Evolutionary conservation across 2,888 invertebrate species (phyloP).

Genomic region (Euclidia mi): DNA sequence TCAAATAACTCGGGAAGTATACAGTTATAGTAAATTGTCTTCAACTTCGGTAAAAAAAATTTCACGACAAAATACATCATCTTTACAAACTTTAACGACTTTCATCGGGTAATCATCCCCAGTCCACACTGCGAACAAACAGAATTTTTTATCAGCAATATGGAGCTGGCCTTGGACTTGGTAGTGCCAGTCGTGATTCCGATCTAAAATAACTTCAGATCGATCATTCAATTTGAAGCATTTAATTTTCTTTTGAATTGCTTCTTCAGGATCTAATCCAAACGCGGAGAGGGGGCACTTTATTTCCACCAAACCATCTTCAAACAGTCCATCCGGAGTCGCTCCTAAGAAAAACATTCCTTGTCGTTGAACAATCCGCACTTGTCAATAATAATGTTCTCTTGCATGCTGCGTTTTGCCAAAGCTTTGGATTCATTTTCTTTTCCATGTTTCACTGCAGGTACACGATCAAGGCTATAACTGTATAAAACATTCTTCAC

Average conservation of each 20-base stretch:
- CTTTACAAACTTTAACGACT: constrained; percentile 18
- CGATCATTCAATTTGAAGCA: no score
- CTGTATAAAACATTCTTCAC: no score
- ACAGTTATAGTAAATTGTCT: constrained; percentile 26
- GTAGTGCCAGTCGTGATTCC: no score
- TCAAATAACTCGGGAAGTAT: constrained; percentile 21
- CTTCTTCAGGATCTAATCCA: constrained; percentile 17
- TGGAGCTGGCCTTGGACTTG: no score
- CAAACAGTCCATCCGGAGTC: constrained; percentile 22
- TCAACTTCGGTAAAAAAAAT: constrained; percentile 28
- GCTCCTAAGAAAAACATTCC: constrained; percentile 14
- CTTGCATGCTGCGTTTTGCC: no score
- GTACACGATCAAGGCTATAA: no score
- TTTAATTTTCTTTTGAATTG: constrained; percentile 10
- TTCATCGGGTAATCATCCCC: constrained; percentile 21
- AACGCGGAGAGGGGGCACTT: constrained; percentile 28
- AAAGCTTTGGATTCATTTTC: no score
- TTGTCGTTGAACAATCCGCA: constrained; percentile 14
- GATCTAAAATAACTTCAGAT: no score
- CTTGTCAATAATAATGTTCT: constrained; percentile 2
- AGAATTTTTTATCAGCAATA: no score
- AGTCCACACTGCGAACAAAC: no score
- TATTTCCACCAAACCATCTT: constrained; percentile 30
- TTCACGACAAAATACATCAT: constrained; percentile 27
- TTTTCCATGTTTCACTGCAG: no score